Percentiles rank a stretch among this genome's conserved stretches.
Conservation (phyloP, 2,888 invertebrate genomes). For the Diarsia mendica region DNA sequence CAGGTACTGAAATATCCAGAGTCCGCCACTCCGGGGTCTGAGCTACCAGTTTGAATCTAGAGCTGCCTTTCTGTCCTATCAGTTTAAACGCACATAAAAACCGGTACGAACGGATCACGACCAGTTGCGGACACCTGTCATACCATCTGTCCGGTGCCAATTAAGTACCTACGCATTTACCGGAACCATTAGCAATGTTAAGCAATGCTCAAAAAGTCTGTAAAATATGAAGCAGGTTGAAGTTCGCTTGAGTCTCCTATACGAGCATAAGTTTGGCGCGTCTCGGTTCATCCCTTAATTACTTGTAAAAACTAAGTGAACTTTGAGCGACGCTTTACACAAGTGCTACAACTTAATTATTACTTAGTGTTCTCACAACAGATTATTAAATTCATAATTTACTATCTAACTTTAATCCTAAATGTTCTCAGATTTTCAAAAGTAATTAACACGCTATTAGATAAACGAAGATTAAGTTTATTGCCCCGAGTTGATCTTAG, state of each 20-base stretch:
- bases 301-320: conserved; percentile 33
- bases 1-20: not conserved
- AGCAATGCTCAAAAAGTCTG: not conserved
- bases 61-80: not conserved
- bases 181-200: not conserved
- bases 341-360: conserved; percentile 22
- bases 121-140: not conserved
- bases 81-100: not conserved
- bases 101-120: not conserved
- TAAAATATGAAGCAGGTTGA: not conserved
- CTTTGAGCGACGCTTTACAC: conserved; percentile 3
- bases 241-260: not conserved
- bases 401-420: conserved; percentile 13
- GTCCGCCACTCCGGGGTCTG: not conserved
- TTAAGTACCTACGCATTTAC: too few species aligned
- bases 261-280: not conserved
- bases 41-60: not conserved
- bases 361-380: conserved; percentile 6
- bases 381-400: conserved; percentile 23
- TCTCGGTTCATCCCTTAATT: not conserved
- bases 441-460: conserved; percentile 17
- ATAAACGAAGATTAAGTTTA: not conserved
- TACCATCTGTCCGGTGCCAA: not conserved
- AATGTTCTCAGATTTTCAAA: conserved; percentile 14
- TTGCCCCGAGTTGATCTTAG: not conserved